Percentiles rank a stretch among this genome's conserved stretches.
Conservation (phyloP, 1,140 invertebrate genomes). For the Catajapyx aquilonaris region DNA sequence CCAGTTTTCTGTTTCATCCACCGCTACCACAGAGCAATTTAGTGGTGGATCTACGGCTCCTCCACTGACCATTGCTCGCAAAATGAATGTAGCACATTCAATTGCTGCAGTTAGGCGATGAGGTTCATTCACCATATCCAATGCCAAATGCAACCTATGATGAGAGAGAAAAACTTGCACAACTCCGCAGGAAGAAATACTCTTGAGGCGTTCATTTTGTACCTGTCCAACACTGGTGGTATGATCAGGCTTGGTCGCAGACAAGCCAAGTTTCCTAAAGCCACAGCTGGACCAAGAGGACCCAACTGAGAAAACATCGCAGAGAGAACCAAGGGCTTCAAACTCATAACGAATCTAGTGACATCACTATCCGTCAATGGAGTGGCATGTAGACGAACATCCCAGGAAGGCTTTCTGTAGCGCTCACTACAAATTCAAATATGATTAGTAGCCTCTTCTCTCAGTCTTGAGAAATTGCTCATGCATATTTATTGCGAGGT, state of each 20-base stretch:
- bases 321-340: constrained; percentile 41
- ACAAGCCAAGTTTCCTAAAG: constrained; percentile 50
- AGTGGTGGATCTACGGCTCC: constrained; percentile 22
- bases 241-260: constrained; percentile 64
- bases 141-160: constrained; percentile 38
- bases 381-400: too few species aligned
- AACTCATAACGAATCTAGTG: constrained; percentile 53
- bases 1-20: too few species aligned
- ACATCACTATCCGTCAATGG: constrained; percentile 58
- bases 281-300: constrained; percentile 35
- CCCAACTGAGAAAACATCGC: constrained; percentile 58
- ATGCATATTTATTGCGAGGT: too few species aligned
- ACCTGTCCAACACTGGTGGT: constrained; percentile 59
- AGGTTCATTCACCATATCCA: constrained; percentile 72
- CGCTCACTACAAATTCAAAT: constrained; percentile 30
- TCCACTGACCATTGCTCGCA: constrained; percentile 41
- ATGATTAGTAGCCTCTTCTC: too few species aligned
- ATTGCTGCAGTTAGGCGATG: constrained; percentile 63
- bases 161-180: too few species aligned
- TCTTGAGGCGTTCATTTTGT: too few species aligned
- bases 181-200: too few species aligned
- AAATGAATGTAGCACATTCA: constrained; percentile 45
- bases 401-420: constrained; percentile 39
- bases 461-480: too few species aligned
- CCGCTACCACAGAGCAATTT: too few species aligned